These are phyloP conservation scores for Lobophora halterata DNA, from an alignment of 2,888 invertebrate species.

Conservation along the genomic window DNA sequence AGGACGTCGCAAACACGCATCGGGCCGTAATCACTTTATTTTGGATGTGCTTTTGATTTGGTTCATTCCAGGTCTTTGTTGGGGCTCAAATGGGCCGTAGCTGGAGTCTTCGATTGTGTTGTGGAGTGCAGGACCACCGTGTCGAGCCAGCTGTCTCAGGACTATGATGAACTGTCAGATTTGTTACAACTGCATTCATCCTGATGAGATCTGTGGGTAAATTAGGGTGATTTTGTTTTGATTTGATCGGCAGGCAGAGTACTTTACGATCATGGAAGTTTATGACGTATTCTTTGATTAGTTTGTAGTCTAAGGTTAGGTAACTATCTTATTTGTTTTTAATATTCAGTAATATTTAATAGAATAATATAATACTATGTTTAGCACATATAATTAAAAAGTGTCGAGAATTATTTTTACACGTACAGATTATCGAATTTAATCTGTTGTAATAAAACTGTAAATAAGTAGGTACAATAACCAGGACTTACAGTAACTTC, in stretches of 20 bases:
- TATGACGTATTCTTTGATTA: no score
- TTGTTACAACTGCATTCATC: slow-evolving; percentile 12
- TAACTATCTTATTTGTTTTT: no score
- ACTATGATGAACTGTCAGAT: slow-evolving; percentile 21
- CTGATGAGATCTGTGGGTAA: not conserved
- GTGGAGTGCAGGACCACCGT: slow-evolving; percentile 34
- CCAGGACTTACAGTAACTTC: no score
- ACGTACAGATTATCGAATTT: no score
- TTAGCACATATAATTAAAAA: no score
- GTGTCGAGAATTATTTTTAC: no score
- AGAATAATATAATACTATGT: no score
- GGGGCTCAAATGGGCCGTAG: slow-evolving; percentile 57
- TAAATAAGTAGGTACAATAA: no score
- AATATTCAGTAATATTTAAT: no score
- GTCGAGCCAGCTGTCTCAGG: slow-evolving; percentile 23
- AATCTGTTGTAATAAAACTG: no score
- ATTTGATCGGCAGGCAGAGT: not conserved
- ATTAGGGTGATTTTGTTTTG: slow-evolving; percentile 1
- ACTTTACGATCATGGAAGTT: no score
- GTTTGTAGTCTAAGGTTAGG: no score
- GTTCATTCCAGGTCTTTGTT: slow-evolving; percentile 59
- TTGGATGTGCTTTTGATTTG: slow-evolving; percentile 57
- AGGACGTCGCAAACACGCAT: slow-evolving; percentile 57
- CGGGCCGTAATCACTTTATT: slow-evolving; percentile 63
- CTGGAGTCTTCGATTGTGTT: slow-evolving; percentile 27